Evolutionary conservation across 2,113 vertebrate genomes (phyloP).

Genomic region (Gasterosteus nipponicus): DNA sequence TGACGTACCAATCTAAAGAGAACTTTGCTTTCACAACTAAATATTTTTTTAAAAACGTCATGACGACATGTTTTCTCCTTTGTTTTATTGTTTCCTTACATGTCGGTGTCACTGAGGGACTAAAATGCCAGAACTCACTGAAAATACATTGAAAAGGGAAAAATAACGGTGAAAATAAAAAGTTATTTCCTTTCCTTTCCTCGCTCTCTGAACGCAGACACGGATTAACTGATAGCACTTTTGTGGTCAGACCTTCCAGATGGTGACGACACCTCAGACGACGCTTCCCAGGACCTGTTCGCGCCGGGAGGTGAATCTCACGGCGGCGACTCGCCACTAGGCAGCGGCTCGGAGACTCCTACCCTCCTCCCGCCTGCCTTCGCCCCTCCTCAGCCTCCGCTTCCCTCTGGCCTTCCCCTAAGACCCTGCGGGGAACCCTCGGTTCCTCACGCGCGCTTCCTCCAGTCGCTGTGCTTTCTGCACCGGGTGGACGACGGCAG

Average conservation of each 20-base stretch:
- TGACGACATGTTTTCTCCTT: too few species aligned
- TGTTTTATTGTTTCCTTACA: too few species aligned
- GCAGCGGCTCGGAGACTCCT: slow-evolving; percentile 78
- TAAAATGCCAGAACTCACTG: too few species aligned
- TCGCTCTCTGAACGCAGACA: too few species aligned
- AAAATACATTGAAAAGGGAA: too few species aligned
- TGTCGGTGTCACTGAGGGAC: too few species aligned
- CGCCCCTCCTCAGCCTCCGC: accelerated
- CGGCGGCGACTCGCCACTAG: slow-evolving; percentile 79
- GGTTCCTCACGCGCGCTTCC: slow-evolving; percentile 82
- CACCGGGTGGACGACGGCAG: slow-evolving; percentile 68
- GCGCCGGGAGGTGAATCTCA: slow-evolving; percentile 36
- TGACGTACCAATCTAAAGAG: too few species aligned
- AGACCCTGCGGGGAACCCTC: slow-evolving; percentile 36
- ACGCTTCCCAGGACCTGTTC: slow-evolving; percentile 60
- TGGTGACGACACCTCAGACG: background rate
- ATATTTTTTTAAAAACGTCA: too few species aligned
- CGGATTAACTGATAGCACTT: too few species aligned
- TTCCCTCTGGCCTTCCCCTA: background rate
- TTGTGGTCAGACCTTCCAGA: slow-evolving; percentile 48
- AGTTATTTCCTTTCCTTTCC: too few species aligned
- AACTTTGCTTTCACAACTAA: too few species aligned
- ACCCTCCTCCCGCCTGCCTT: background rate
- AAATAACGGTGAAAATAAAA: too few species aligned
- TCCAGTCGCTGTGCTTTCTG: slow-evolving; percentile 84